phyloP scores from a whole-genome alignment of 2,113 vertebrate genomes.

The Argyrosomus japonicus region DNA sequence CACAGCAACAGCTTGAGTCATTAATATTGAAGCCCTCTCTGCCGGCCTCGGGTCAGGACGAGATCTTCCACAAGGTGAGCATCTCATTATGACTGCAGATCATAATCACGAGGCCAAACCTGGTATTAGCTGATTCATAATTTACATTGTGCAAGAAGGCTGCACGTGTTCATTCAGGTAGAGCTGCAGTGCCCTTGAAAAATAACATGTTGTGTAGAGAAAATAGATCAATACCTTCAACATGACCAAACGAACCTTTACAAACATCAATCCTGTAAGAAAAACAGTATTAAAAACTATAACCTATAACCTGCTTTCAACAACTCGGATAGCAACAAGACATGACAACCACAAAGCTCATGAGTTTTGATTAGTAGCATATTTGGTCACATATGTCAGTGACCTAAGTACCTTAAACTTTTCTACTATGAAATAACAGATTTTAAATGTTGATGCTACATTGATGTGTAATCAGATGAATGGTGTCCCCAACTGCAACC shows the following conservation, averaged over 20 bases:
- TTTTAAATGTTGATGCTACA: no score
- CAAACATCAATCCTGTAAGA: background rate
- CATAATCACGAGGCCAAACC: slow-evolving; percentile 36
- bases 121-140: slow-evolving; percentile 46
- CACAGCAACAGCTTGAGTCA: slow-evolving; percentile 44
- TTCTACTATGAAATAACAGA: no score
- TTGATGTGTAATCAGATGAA: no score
- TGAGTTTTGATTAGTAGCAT: background rate
- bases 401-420: background rate
- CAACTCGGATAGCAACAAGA: background rate
- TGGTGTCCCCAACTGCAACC: no score
- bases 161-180: background rate
- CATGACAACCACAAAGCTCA: background rate
- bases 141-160: slow-evolving; percentile 12
- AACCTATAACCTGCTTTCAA: background rate
- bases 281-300: background rate
- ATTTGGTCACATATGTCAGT: background rate
- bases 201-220: background rate
- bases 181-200: slow-evolving; percentile 30
- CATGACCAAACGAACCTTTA: background rate
- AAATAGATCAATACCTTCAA: slow-evolving; percentile 32
- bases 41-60: slow-evolving; percentile 8
- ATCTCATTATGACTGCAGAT: slow-evolving; percentile 39
- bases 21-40: slow-evolving; percentile 52
- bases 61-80: slow-evolving; percentile 42